Evolutionary conservation across 1,140 invertebrate genomes (phyloP), one percentile per base, ranked within the genome.

Genomic region (Tigriopus japonicus): DNA sequence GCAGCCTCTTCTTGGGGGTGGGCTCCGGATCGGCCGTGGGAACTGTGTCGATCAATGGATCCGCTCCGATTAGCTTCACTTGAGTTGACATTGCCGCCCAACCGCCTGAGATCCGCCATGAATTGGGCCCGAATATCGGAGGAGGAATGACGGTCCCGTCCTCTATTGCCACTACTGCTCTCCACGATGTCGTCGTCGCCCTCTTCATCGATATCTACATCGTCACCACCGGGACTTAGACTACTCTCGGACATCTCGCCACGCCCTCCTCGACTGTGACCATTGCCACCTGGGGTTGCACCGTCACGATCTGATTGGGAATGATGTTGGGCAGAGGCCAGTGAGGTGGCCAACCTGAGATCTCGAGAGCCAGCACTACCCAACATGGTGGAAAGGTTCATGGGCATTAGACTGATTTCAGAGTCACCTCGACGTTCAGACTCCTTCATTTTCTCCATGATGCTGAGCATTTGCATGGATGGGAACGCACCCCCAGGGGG

Each of bases 381-480:
- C 28, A 58, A 41, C 59, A 56, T 51, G 2, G 14, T 56, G 19
- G 49, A 54, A 1, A 61, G 23, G 23, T 61, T 61, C 49, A 61
- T 61, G 59, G 59, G 59, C n/a, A 28, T 61, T 3, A 51, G 17
- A 13, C 45, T 49, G 28, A 15, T 15, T 17, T 42, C 42, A n/a
- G 23, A 17, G 40, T 17, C 24, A 7, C 40, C 40, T 3, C n/a
- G 17, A 17, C 23, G 23, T 52, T 60, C 58, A 42, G 42, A 35
- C 19, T 49, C 58, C 10, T 51, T 51, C 58, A 60, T 60, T 51
- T 35, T 51, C 15, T 61, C 52, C 59, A 61, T 61, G 17, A 61
- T 61, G 28, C 51, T 61, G 24, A 61, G 49, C 59, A 61, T 61
- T 24, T 61, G 56, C n/a, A 49, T 17, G 21, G n/a, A 49, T 2